Base-by-base conservation (phyloP, 2,888 invertebrate species). In the Ischnura elegans region DNA sequence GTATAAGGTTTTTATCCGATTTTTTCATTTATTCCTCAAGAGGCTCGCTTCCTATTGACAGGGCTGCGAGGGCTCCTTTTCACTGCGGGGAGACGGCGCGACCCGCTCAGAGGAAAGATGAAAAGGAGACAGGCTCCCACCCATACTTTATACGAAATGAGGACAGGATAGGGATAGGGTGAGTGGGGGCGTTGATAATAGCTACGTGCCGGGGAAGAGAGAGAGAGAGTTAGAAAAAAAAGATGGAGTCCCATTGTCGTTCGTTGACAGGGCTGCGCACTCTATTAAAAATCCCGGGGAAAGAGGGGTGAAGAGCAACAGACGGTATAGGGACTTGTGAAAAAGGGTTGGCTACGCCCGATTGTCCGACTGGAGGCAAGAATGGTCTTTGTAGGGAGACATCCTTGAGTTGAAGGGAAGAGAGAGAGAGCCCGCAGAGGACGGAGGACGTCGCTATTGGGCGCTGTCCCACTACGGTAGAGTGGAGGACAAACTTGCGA, bases 161-260 rank as follows among this genome's bases (percentile, higher is more conserved):
- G n/a, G 61, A n/a, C 19, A 3, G 8, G 61, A 10, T 8, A 10
- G 76, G 6, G 29, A 36, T 13, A 36, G 76, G 76, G 61, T 25
- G 61, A n/a, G 61, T 61, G 61, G n/a, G 61, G 61, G 61, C 61
- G 61, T 13, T 36, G 76, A 61, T 76, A 76, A 76, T 76, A 76
- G 76, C 16, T 76, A 76, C 36, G 76, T 36, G 76, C 76, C 29
- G 76, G 36, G 76, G 76, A 36, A 36, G 36, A n/a, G n/a, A n/a
- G n/a, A n/a, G n/a, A n/a, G n/a, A n/a, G n/a, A n/a, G n/a, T n/a
- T n/a, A n/a, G n/a, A n/a, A n/a, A 36, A 25, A 10, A 51, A 36
- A 25, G 36, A 36, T 76, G 76, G 76, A 76, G 76, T 29, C 36
- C 76, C 36, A 76, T 76, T 76, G 76, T 76, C 76, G 36, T 36